Percentiles rank a stretch among this genome's conserved stretches.
phyloP scores from a whole-genome alignment of 2,113 vertebrate genomes.

The Tachysurus vachellii region DNA sequence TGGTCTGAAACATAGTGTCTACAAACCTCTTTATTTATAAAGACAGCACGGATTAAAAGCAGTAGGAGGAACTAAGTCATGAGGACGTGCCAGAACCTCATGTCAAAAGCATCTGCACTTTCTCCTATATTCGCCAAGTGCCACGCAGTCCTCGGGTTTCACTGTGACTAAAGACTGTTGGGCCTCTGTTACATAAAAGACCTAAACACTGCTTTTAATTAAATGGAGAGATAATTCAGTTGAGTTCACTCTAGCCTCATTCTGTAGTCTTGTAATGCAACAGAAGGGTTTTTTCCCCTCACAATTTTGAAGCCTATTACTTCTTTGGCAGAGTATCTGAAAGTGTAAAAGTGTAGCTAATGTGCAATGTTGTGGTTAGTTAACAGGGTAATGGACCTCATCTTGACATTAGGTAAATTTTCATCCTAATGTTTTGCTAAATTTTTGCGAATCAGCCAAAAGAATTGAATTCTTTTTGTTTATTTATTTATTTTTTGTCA shows the following conservation, averaged over 20 bases:
- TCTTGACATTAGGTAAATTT: neutral
- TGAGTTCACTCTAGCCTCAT: neutral
- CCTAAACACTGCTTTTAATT: conserved; percentile 21
- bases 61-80: conserved; percentile 1
- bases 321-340: neutral
- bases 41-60: neutral
- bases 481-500: neutral
- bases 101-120: conserved; percentile 26
- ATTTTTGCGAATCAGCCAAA: neutral
- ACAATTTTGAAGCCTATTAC: neutral
- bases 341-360: neutral
- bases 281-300: neutral
- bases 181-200: neutral
- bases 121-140: neutral
- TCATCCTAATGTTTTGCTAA: neutral
- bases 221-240: conserved; percentile 13
- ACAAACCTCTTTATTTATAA: neutral
- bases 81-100: conserved; percentile 6
- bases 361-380: neutral
- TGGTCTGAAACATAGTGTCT: neutral
- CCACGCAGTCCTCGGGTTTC: neutral
- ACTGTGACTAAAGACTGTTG: conserved; percentile 31
- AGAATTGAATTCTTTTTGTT: too few species aligned
- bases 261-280: neutral
- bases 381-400: neutral